Conservation (phyloP, 2,888 invertebrate species). For the Cabera pusaria region DNA sequence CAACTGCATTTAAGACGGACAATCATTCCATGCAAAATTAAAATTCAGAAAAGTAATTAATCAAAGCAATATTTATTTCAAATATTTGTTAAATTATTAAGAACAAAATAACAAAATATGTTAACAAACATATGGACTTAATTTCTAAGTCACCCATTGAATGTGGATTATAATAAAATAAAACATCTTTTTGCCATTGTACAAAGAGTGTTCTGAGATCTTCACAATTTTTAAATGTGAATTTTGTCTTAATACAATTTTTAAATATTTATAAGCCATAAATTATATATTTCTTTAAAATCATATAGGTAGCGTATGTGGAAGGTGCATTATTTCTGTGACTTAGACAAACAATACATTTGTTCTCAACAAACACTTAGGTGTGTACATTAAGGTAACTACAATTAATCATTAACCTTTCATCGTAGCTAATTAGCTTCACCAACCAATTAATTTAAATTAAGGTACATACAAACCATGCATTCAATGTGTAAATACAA, state of each 20-base stretch:
- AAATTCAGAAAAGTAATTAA: slow-evolving; percentile 26
- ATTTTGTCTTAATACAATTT: slow-evolving; percentile 10
- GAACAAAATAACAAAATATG: slow-evolving; percentile 76
- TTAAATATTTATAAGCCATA: not conserved
- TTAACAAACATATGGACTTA: slow-evolving; percentile 76
- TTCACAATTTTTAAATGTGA: slow-evolving; percentile 38
- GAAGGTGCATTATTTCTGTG: slow-evolving; percentile 46
- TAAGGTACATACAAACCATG: slow-evolving; percentile 10
- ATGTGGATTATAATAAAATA: slow-evolving; percentile 21
- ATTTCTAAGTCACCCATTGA: slow-evolving; percentile 71
- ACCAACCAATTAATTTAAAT: slow-evolving; percentile 23
- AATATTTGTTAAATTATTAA: slow-evolving; percentile 68
- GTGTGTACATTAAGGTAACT: slow-evolving; percentile 59
- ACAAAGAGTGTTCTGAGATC: too few species aligned
- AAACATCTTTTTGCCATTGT: slow-evolving; percentile 11
- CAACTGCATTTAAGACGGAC: too few species aligned
- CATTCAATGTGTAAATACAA: slow-evolving; percentile 47
- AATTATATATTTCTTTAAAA: too few species aligned
- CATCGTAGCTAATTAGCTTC: slow-evolving; percentile 31
- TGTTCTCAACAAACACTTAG: slow-evolving; percentile 56
- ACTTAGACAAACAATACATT: slow-evolving; percentile 62
- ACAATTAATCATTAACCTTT: slow-evolving; percentile 48
- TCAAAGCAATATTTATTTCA: slow-evolving; percentile 74
- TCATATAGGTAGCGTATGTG: slow-evolving; percentile 6
- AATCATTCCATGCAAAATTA: too few species aligned